phyloP scores from a whole-genome alignment of 2,113 vertebrate species.

The Chionodraco myersi region DNA sequence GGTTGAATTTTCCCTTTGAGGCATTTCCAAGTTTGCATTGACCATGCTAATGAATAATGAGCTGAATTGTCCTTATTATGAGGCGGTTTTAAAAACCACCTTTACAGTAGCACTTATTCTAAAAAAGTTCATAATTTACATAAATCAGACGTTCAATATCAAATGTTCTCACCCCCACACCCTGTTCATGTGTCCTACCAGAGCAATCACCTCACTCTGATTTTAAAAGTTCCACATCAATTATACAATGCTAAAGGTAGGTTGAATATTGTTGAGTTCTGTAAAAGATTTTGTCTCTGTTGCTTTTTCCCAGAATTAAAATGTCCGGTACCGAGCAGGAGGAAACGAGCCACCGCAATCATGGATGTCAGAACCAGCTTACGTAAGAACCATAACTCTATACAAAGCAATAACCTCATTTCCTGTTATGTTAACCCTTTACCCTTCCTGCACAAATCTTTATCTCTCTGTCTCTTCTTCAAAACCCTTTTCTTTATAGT shows the following conservation, averaged over 20 bases:
- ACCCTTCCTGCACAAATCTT: slow-evolving; percentile 42
- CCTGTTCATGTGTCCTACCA: not conserved
- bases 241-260: not conserved
- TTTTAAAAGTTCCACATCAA: not conserved
- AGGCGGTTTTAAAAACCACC: not conserved
- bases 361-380: slow-evolving; percentile 65
- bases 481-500: no score
- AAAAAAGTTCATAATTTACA: not conserved
- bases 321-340: slow-evolving; percentile 61
- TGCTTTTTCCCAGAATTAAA: slow-evolving; percentile 64
- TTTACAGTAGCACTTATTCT: not conserved
- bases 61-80: not conserved
- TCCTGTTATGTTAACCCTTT: not conserved
- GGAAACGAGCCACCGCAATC: slow-evolving; percentile 59
- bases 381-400: slow-evolving; percentile 44
- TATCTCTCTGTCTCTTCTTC: no score
- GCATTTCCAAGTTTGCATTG: not conserved
- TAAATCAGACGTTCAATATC: not conserved
- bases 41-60: not conserved
- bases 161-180: not conserved
- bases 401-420: no score
- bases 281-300: slow-evolving; percentile 2
- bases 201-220: not conserved
- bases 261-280: not conserved
- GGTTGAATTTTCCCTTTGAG: not conserved